Base-by-base conservation (phyloP, 2,888 invertebrate genomes). In the Quadroppia sp. region DNA sequence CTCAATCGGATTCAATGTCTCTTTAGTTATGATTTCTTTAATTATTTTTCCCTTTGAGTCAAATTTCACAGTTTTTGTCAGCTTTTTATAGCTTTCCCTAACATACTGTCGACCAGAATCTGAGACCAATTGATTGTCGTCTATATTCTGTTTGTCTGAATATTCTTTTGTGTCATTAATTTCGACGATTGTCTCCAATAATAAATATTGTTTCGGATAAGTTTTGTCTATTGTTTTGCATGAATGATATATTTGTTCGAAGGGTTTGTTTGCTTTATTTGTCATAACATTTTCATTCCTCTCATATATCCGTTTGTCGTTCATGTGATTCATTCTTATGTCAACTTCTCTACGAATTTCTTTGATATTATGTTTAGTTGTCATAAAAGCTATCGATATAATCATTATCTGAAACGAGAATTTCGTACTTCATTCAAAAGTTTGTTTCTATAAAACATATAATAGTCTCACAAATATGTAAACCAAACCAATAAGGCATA, bases 301-400 rank as follows among this genome's bases (percentile, higher is more conserved):
- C 53, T 53, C 53, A 25, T 53, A 53, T 53, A 53, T 53, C 53
- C 53, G 20, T 2, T 20, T 53, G 53, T 53, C 53, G 13, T 53
- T 17, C 13, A 20, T 7, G 25, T 53, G 17, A 7, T 25, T 20
- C 23, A 20, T 53, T 20, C 23, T 53, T 11, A 53, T 53, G 20
- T 53, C 53, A 20, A 53, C 53, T 53, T 53, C 23, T 53, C 53
- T 20, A 6, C 13, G 3, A 9, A 53, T 20, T 7, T 53, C 6
- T 53, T 53, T 4, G 6, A 53, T 20, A 20, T 20, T 53, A 53
- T 53, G 23, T 53, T 53, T 53, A 53, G 23, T 9, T 25, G 53
- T 53, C 3, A 20, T 53, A 3, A 53, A 6, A 23, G 53, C 20
- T 53, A 53, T 53, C 20, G 23, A 2, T 53, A 53, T 53, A 53